phyloP scores from a whole-genome alignment of 2,113 vertebrate genomes.

The Gobius niger region DNA sequence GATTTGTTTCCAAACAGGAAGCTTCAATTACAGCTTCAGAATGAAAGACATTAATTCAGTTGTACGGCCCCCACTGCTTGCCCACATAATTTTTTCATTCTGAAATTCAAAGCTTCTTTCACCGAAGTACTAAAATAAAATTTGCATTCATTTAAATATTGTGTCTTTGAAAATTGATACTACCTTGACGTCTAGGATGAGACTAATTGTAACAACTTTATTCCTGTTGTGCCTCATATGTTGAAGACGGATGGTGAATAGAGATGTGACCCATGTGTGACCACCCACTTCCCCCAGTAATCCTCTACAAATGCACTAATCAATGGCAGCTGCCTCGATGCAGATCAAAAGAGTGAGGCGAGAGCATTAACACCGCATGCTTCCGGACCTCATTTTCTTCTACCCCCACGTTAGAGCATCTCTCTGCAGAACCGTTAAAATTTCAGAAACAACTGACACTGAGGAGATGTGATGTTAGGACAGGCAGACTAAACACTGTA shows the following conservation, averaged over 20 bases:
- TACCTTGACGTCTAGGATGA: neutral
- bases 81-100: no score
- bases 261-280: constrained; percentile 62
- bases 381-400: constrained; percentile 57
- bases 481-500: neutral
- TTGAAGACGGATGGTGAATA: constrained; percentile 12
- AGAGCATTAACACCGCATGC: constrained; percentile 68
- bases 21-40: constrained; percentile 54
- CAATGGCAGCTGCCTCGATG: constrained; percentile 71
- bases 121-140: no score
- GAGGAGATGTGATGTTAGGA: neutral
- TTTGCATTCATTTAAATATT: no score
- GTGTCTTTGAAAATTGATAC: no score
- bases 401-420: constrained; percentile 52
- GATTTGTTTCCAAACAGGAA: constrained; percentile 58
- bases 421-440: constrained; percentile 42
- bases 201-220: neutral
- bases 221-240: neutral
- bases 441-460: constrained; percentile 21
- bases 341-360: constrained; percentile 64
- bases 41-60: constrained; percentile 16
- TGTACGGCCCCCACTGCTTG: no score
- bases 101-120: no score
- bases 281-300: constrained; percentile 66
- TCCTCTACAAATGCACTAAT: constrained; percentile 67